phyloP scores from a whole-genome alignment of 2,888 invertebrate genomes.

The Monochamus alternatus region DNA sequence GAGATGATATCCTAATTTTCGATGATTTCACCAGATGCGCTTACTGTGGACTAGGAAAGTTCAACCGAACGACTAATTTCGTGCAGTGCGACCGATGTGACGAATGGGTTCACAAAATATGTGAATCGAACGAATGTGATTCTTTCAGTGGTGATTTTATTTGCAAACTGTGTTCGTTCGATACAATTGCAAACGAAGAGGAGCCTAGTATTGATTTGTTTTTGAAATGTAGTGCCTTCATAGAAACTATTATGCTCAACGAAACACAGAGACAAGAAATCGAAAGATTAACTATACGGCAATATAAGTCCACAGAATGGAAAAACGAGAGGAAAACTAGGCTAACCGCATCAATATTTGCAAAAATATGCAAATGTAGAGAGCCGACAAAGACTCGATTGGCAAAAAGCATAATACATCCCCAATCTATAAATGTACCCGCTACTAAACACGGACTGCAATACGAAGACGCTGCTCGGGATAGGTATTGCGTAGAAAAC shows the following conservation, averaged over 20 bases:
- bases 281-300: not conserved
- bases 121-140: not conserved
- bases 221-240: not conserved
- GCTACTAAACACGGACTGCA: too few relatives aligned
- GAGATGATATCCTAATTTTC: not conserved
- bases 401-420: too few relatives aligned
- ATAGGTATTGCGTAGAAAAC: too few relatives aligned
- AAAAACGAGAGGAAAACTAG: not conserved
- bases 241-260: not conserved
- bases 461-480: too few relatives aligned
- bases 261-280: not conserved
- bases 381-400: not conserved
- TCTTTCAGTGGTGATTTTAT: slow-evolving; percentile 13
- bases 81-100: slow-evolving; percentile 5
- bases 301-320: not conserved
- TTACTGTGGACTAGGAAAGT: not conserved
- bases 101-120: slow-evolving; percentile 3
- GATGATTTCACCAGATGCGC: slow-evolving; percentile 1
- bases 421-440: too few relatives aligned
- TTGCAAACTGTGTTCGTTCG: not conserved
- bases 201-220: not conserved
- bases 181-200: not conserved
- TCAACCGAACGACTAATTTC: not conserved
- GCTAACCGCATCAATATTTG: slow-evolving; percentile 2
- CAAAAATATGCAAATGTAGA: slow-evolving; percentile 8